Base-by-base conservation (phyloP, 2,113 vertebrate species). In the Rafetus swinhoei region DNA sequence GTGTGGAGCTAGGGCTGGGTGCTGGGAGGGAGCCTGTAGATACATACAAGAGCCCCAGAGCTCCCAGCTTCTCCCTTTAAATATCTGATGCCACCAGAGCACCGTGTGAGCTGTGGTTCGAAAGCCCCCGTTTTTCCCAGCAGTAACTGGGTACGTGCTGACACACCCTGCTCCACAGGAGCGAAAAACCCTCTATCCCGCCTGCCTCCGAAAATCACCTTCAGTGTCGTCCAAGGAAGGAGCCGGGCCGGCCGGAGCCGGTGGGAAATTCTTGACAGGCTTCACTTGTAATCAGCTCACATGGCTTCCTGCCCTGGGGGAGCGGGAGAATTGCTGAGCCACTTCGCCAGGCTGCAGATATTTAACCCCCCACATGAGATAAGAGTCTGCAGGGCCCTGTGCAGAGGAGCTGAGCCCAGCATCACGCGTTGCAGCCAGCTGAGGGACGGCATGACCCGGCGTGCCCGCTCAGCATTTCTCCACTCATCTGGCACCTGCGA, bases 171-270 rank as follows among this genome's bases (percentile, higher is more conserved):
- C 11, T 39, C 24, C 9, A 24, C 25, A 10, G 3, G 32, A 56
- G 53, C 4, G 54, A 82, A 56, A 29, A 35, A 69, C 35, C n/a
- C 39, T 2, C 19, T 24, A 53, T 35, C 6, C 59, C 0, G 0
- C 15, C 79, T 24, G 81, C 7, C 50, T 4, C 16, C 25, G 52
- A 35, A 39, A 54, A 83, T 39, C 77, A 24, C 19, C 72, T 11
- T 8, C 65, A 9, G 0, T 1, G 25, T 35, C 2, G 4, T 18
- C 32, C 15, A 50, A 82, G 72, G 10, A 2, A 9, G 27, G 4
- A 1, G 45, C 45, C 1, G 7, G 50, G 9, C 54, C 8, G 25
- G 4, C 6, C 72, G 27, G 82, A 74, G 50, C 74, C 74, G 16
- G 0, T 2, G 16, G 84, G 57, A 35, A 59, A 5, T 1, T 72